Base-by-base conservation (phyloP, 2,888 invertebrate species). In the Dicyrtoma fusca region DNA sequence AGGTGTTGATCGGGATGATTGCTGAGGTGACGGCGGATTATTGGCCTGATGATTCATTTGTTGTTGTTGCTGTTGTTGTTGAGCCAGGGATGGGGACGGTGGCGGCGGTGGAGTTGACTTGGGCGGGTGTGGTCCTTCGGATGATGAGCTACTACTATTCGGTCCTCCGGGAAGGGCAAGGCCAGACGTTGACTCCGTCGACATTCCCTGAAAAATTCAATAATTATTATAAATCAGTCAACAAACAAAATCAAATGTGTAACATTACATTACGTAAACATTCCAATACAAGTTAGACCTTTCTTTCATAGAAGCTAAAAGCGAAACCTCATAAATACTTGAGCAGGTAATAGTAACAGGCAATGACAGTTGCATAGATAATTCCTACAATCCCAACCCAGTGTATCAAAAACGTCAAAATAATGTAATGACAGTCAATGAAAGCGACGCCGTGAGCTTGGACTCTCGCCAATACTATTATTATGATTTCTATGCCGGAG, bases 51-150 rank as follows among this genome's bases (percentile, higher is more conserved):
- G 77, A 73, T 78, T 78, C 75, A 76, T 74, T 76, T 65, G 65
- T 53, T 19, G 25, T 47, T 42, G 51, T 34, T 68, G 66, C 17
- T 71, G 74, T 55, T 72, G 76, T 65, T 76, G 76, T 70, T 76
- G 78, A 66, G 74, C 77, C 34, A 78, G 72, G 49, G 80, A 80
- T 11, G 78, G 78, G 47, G 78, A 79, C 45, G 74, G 79, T 14
- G 80, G 78, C 0, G 80, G 80, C 5, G 79, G 79, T 13, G 79
- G 79, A 26, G 80, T 80, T 69, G 78, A 80, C 75, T 79, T 77
- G 65, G 78, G 78, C 55, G 75, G 77, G 71, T 78, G 77, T n/a
- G 63, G 19, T 21, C 73, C 73, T 63, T 74, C 72, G 23, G 70
- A 69, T 44, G 53, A 72, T 61, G 76, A 74, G 74, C 74, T 74